Evolutionary conservation across 2,113 vertebrate genomes (phyloP).

Genomic region (Apteryx mantelli): DNA sequence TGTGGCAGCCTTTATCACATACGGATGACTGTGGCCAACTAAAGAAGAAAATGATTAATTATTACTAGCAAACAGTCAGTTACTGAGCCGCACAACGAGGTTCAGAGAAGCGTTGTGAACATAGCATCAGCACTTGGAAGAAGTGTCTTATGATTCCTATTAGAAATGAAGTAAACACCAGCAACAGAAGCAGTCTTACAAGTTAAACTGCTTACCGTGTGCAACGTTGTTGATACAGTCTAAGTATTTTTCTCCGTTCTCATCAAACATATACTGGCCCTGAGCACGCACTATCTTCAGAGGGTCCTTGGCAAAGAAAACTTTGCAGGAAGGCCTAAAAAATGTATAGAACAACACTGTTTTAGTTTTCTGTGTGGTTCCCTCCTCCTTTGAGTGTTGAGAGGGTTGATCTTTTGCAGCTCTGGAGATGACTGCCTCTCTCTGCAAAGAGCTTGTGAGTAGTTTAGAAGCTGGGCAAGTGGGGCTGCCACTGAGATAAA

Average conservation of each 20-base stretch:
- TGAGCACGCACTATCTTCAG: conserved; percentile 91
- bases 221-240: conserved; percentile 99
- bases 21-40: conserved; percentile 96
- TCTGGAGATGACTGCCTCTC: not conserved
- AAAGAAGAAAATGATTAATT: conserved; percentile 6
- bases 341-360: not conserved
- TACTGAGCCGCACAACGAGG: not conserved
- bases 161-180: not conserved
- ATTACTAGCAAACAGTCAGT: not conserved
- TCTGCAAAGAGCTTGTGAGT: not conserved
- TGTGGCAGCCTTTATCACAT: conserved; percentile 87
- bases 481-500: not conserved
- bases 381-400: not conserved
- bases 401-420: not conserved
- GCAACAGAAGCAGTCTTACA: not conserved
- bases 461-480: not conserved
- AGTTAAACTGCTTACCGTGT: conserved; percentile 82
- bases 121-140: not conserved
- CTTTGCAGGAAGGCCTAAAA: conserved; percentile 93
- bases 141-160: not conserved
- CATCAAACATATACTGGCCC: conserved; percentile 96
- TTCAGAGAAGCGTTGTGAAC: not conserved
- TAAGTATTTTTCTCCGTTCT: conserved; percentile 87
- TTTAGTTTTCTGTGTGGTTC: not conserved
- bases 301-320: conserved; percentile 94